These are phyloP conservation scores for Amphipyra berbera DNA, from an alignment of 2,888 invertebrate species.

Conservation along the genomic window DNA sequence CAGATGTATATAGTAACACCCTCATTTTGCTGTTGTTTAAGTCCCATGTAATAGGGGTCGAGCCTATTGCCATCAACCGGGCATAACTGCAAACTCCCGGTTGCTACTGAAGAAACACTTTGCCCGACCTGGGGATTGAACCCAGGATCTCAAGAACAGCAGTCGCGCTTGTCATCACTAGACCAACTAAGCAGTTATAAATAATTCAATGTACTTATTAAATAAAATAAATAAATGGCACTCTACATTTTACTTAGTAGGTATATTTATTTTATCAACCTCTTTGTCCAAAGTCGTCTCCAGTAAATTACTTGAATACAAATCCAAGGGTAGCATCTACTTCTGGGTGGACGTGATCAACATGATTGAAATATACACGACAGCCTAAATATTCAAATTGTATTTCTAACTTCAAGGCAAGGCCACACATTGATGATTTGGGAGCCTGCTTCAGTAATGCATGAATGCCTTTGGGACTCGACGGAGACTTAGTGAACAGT, in stretches of 20 bases:
- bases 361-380: constrained; percentile 39
- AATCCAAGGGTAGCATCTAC: constrained; percentile 24
- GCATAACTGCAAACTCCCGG: no score
- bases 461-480: constrained; percentile 46
- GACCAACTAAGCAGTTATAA: no score
- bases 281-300: not conserved
- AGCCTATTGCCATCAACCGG: no score
- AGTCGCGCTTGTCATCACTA: no score
- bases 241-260: not conserved
- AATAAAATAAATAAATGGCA: no score
- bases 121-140: no score
- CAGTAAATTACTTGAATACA: constrained; percentile 1
- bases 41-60: no score
- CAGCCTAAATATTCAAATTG: constrained; percentile 41
- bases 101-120: no score
- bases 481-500: constrained; percentile 42
- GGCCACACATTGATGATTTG: constrained; percentile 27
- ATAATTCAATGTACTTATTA: no score
- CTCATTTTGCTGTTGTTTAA: no score
- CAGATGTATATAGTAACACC: no score
- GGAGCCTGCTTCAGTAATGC: constrained; percentile 39
- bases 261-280: not conserved
- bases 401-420: constrained; percentile 18
- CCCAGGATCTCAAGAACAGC: no score
- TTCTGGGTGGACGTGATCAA: constrained; percentile 12